These are phyloP conservation scores for Sebastes alutus DNA, from an alignment of 2,797 vertebrate genomes.

Conservation along the genomic window DNA sequence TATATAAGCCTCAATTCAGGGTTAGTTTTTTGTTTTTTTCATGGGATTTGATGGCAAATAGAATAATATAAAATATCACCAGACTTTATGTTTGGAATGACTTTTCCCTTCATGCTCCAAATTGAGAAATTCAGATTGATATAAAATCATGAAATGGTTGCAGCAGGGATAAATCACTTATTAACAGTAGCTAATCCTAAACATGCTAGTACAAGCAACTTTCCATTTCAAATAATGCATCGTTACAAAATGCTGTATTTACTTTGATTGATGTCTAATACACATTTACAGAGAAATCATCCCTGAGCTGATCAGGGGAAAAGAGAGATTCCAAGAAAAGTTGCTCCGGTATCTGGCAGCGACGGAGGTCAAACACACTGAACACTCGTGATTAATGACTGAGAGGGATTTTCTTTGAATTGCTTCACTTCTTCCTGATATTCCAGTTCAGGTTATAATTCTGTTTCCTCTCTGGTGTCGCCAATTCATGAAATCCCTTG, in stretches of 20 bases:
- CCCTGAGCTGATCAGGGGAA: conserved; percentile 11
- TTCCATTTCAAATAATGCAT: background rate
- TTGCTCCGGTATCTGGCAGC: conserved; percentile 12
- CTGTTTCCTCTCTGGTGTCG: background rate
- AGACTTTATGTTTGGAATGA: background rate
- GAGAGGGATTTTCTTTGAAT: conserved; percentile 33
- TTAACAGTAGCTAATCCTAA: background rate
- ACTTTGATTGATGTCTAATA: background rate
- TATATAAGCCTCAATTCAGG: background rate
- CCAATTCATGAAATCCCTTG: background rate
- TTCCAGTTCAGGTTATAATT: conserved; percentile 9
- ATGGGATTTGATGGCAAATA: background rate
- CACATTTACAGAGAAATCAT: conserved; percentile 20
- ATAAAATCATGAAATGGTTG: background rate
- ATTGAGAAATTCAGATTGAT: too few relatives aligned
- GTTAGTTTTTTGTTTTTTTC: background rate
- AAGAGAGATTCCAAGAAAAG: conserved; percentile 38
- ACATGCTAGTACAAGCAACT: background rate
- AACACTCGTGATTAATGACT: conserved; percentile 22
- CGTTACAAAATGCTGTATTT: conserved; percentile 1
- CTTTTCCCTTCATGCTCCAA: background rate
- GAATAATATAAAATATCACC: background rate
- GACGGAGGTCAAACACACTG: conserved; percentile 5
- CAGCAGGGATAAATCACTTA: background rate
- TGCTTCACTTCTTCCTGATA: conserved; percentile 10